Evolutionary conservation across 2,888 invertebrate genomes (phyloP), one percentile per base, ranked within the genome.

Genomic region (Lithophane socia): DNA sequence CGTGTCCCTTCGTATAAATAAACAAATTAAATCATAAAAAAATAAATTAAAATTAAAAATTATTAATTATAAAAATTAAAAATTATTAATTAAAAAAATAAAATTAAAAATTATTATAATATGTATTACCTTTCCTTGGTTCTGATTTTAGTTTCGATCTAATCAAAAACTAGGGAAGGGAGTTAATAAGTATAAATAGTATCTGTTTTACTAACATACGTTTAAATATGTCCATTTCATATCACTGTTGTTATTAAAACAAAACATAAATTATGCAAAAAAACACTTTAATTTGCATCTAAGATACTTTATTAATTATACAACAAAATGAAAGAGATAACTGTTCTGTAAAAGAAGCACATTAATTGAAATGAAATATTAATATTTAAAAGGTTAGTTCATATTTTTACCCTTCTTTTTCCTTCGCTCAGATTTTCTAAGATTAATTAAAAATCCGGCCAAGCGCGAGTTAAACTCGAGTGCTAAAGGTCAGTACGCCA

Each of bases 391-490:
- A 79, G 73, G 66, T 64, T 47, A 18, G 37, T 71, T 74, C n/a
- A 64, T 65, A 73, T 65, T 86, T 73, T 76, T 75, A 60, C 69
- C 63, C 37, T 73, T 54, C 47, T 61, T 83, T 85, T 86, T 84
- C 61, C 66, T 75, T 60, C 12, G 42, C 76, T n/a, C 60, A 65
- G 75, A 79, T 83, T 84, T 83, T 44, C 72, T 79, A 64, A 83
- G 75, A 83, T 74, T 86, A 84, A 84, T 84, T 84, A 86, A 86
- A 83, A 84, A 73, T 61, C 76, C 86, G 66, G 83, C 83, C 83
- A 86, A 75, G 83, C 80, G 79, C 42, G 79, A 76, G 61, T 70
- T 61, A 29, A 47, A 42, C 73, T 73, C 63, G 70, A 79, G 76
- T 63, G 66, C 37, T 79, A 67, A 86, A 84, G 86, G 86, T 79